Conservation (phyloP, 2,888 invertebrate species). For the Tetanocera ferruginea region DNA sequence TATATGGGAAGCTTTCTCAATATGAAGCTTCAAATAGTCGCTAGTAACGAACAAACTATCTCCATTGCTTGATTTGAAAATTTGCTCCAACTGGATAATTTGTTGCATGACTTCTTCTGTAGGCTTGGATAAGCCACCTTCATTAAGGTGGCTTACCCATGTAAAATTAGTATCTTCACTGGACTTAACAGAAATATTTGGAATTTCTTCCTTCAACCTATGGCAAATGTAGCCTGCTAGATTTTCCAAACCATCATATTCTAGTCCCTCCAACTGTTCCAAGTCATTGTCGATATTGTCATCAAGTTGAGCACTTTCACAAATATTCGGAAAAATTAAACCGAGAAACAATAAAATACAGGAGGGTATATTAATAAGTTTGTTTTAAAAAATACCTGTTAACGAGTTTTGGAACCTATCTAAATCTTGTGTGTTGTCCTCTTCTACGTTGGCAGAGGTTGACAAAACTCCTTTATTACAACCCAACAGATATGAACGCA, state of each 20-base stretch:
- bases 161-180: slow-evolving; percentile 28
- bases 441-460: slow-evolving; percentile 15
- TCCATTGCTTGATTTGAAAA: not conserved
- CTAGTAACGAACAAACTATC: not conserved
- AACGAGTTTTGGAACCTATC: slow-evolving; percentile 30
- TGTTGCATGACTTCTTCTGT: slow-evolving; percentile 22
- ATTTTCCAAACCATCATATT: slow-evolving; percentile 40
- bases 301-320: slow-evolving; percentile 25
- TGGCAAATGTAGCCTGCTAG: slow-evolving; percentile 41
- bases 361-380: not conserved
- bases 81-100: slow-evolving; percentile 8
- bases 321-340: not conserved
- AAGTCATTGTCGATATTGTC: not conserved
- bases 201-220: slow-evolving; percentile 11
- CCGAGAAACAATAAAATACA: not conserved
- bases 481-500: too few species aligned
- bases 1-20: not conserved
- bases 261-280: too few species aligned
- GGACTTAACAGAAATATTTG: slow-evolving; percentile 6
- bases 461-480: slow-evolving; percentile 32
- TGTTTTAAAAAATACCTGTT: slow-evolving; percentile 25
- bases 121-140: slow-evolving; percentile 43
- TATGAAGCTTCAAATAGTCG: not conserved
- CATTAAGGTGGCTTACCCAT: slow-evolving; percentile 40
- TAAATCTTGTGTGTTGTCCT: slow-evolving; percentile 15